Conservation (phyloP, 2,797 vertebrate species). For the Lerista edwardsae region DNA sequence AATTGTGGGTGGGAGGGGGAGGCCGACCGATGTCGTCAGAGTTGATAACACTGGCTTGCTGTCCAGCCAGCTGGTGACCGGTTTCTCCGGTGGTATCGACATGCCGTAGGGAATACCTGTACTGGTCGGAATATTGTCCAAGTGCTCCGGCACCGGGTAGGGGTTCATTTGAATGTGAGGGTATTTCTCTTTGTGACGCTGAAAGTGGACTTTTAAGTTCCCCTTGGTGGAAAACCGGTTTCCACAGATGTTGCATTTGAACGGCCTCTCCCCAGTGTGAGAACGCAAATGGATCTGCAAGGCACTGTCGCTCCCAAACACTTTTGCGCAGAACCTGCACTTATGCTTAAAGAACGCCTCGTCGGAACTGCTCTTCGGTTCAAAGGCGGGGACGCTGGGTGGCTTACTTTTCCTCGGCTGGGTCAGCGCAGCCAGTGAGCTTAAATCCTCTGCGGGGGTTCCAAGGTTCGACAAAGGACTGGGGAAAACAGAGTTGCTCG, state of each 20-base stretch:
- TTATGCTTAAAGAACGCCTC: slow-evolving; percentile 99
- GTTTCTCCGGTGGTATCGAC: slow-evolving; percentile 98
- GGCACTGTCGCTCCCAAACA: slow-evolving; percentile 99
- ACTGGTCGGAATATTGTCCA: slow-evolving; percentile 98
- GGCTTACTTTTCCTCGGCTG: slow-evolving; percentile 97
- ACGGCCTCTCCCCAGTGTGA: slow-evolving; percentile 97
- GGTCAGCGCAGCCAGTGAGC: slow-evolving; percentile 92
- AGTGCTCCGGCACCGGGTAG: slow-evolving; percentile 96
- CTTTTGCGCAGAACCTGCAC: slow-evolving; percentile 99
- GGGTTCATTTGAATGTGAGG: slow-evolving; percentile 99
- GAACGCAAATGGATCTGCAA: slow-evolving; percentile 99
- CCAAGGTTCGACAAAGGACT: slow-evolving; percentile 89
- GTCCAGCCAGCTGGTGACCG: slow-evolving; percentile 97
- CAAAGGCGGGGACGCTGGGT: slow-evolving; percentile 91
- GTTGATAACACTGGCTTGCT: slow-evolving; percentile 96
- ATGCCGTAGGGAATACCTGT: slow-evolving; percentile 98
- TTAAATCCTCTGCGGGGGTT: slow-evolving; percentile 94
- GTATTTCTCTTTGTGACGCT: slow-evolving; percentile 98
- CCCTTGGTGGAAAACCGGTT: slow-evolving; percentile 98
- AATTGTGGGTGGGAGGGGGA: slow-evolving; percentile 95
- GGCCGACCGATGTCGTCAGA: slow-evolving; percentile 92
- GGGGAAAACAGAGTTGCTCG: slow-evolving; percentile 92
- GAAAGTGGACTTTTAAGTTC: slow-evolving; percentile 98
- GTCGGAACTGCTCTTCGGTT: slow-evolving; percentile 92
- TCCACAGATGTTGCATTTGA: slow-evolving; percentile 99